Conservation (phyloP, 2,797 vertebrate species). For the Lacerta bilineata region DNA sequence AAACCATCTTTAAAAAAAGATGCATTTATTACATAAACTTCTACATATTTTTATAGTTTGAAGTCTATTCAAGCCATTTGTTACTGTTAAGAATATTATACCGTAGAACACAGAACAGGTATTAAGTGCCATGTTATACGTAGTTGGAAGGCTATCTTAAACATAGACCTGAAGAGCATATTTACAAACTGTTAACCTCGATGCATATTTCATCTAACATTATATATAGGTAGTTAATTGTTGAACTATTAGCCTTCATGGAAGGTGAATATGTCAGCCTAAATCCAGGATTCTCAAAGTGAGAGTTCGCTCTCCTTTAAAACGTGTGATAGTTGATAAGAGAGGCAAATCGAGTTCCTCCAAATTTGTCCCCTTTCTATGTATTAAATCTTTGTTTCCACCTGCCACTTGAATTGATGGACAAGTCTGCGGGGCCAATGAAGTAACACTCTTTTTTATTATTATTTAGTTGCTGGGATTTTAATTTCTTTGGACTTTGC, state of each 20-base stretch:
- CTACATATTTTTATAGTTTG: slow-evolving; percentile 22
- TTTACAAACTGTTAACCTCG: slow-evolving; percentile 31
- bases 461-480: not conserved
- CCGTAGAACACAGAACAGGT: not conserved
- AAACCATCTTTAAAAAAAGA: slow-evolving; percentile 50
- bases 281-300: slow-evolving; percentile 17
- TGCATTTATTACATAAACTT: slow-evolving; percentile 20
- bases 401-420: not conserved
- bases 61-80: slow-evolving; percentile 26
- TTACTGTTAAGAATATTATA: slow-evolving; percentile 21
- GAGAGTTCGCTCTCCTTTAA: not conserved
- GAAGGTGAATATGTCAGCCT: slow-evolving; percentile 86
- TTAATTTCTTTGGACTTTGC: not conserved
- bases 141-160: slow-evolving; percentile 26
- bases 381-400: not conserved
- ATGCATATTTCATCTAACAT: slow-evolving; percentile 46
- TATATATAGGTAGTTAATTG: slow-evolving; percentile 78
- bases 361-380: not conserved
- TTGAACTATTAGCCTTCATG: slow-evolving; percentile 86
- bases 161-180: not conserved
- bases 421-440: not conserved
- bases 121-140: slow-evolving; percentile 6
- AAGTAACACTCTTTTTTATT: not conserved
- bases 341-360: not conserved
- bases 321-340: not conserved